Evolutionary conservation across 92 coral and sea anemone species (phyloP).

Genomic region (Porites cylindrica): DNA sequence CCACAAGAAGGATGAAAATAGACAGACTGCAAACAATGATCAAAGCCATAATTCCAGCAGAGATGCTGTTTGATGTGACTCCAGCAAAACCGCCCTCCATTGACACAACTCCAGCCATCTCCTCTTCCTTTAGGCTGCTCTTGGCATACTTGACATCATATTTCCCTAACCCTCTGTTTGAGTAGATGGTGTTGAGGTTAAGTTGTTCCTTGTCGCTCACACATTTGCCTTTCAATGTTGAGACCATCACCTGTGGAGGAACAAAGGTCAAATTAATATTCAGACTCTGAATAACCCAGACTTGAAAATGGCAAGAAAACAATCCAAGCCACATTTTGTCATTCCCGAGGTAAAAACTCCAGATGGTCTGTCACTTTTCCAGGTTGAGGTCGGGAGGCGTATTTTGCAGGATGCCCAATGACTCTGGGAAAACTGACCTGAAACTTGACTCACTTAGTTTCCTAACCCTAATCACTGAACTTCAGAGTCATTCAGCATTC

Average conservation of each 20-base stretch:
- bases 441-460: too few relatives aligned
- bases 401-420: too few relatives aligned
- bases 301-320: background rate
- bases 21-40: conserved; percentile 84
- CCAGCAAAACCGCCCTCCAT: conserved; percentile 54
- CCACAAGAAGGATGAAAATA: conserved; percentile 79
- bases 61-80: conserved; percentile 42
- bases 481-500: too few relatives aligned
- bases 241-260: conserved; percentile 64
- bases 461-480: too few relatives aligned
- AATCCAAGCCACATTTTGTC: too few relatives aligned
- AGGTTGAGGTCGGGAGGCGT: too few relatives aligned
- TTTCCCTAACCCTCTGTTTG: conserved; percentile 36
- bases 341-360: too few relatives aligned
- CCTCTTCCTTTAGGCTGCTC: conserved; percentile 55
- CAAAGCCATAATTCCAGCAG: conserved; percentile 85
- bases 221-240: conserved; percentile 79
- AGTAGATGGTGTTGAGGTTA: conserved; percentile 20
- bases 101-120: conserved; percentile 86
- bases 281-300: background rate
- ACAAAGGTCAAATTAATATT: background rate
- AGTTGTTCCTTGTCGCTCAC: conserved; percentile 66
- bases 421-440: too few relatives aligned
- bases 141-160: conserved; percentile 28
- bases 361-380: too few relatives aligned